Evolutionary conservation across 2,888 invertebrate genomes (phyloP), one percentile per base, ranked within the genome.

Genomic region (Nomada ruficornis): DNA sequence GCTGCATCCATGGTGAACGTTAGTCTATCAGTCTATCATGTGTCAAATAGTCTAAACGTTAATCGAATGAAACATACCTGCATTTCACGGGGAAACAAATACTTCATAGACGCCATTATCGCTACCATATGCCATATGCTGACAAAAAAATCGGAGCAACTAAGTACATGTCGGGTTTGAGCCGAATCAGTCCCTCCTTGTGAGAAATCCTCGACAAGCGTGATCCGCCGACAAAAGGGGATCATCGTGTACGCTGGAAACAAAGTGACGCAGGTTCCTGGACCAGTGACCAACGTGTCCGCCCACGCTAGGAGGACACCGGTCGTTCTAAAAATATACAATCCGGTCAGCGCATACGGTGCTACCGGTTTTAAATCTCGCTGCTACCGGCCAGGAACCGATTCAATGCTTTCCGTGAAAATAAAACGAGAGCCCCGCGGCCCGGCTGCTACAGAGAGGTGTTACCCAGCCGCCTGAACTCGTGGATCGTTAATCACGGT

Each of bases 291-390:
- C 90, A 88, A 84, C 83, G 79, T 82, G 80, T 84, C 84, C 91
- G 86, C 91, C 91, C 91, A 92, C 92, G 90, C 90, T 5, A 36
- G 36, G 87, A 86, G 87, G 86, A 85, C 86, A 89, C 86, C 87
- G 88, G 84, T 86, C 85, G 87, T 89, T 90, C 91, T 91, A 91
- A 91, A 90, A 91, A 92, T 91, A 92, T 85, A 89, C 87, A 85
- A 80, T 84, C 88, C 87, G 86, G 84, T 89, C 84, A 80, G 88
- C 77, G 88, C 88, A 88, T 88, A 86, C 87, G 86, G 91, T 89
- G 92, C 92, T 92, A 92, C 93, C 91, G 93, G 91, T 93, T 92
- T 92, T 90, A 90, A 91, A 92, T 90, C 90, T 89, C 88, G 83
- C 83, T 29, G 82, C 80, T 81, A 88, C 82, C 88, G 83, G n/a